Base-by-base conservation (phyloP, 2,113 vertebrate species). In the Lepisosteus osseus region DNA sequence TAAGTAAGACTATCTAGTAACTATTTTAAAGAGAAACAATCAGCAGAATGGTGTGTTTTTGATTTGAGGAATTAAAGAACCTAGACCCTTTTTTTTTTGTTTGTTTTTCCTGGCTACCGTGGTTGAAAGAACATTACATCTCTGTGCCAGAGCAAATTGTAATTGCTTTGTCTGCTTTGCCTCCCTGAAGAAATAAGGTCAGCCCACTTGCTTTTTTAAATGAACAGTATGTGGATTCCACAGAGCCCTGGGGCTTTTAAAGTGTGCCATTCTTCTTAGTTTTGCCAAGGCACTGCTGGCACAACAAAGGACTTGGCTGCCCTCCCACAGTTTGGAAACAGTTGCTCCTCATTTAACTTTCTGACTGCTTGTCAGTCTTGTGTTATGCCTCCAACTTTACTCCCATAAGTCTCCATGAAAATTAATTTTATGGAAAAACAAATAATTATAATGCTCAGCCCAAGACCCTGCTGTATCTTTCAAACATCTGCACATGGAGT, bases 41-140 rank as follows among this genome's bases (percentile, higher is more conserved):
- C 29, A 15, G 8, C 57, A 59, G 72, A 71, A 45, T 45, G 40
- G 56, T 68, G 11, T 77, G 76, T 45, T 74, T 74, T 74, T 77
- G 54, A 77, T 71, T 74, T 64, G 67, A 54, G 54, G 67, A 55
- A 15, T 65, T 15, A 74, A 47, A 77, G 57, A 29, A 71, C 47
- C 64, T 29, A 56, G 42, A 43, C 8, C 8, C 12, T 54, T 41
- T 62, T 78, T 76, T 69, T 62, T 73, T 70, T 51, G 3, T 40
- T 11, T 40, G 40, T 55, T 40, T 17, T 12, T 43, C 43, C n/a
- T 29, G 47, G 47, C 79, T 83, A 79, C 82, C 77, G 73, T 73
- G 72, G 15, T 15, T 47, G 41, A 61, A 47, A 67, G 65, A 56
- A 67, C 57, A 44, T 73, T 55, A 73, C 64, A 67, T 62, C 5